Conservation (phyloP, 2,888 invertebrate genomes). For the Rhagonycha fulva region DNA sequence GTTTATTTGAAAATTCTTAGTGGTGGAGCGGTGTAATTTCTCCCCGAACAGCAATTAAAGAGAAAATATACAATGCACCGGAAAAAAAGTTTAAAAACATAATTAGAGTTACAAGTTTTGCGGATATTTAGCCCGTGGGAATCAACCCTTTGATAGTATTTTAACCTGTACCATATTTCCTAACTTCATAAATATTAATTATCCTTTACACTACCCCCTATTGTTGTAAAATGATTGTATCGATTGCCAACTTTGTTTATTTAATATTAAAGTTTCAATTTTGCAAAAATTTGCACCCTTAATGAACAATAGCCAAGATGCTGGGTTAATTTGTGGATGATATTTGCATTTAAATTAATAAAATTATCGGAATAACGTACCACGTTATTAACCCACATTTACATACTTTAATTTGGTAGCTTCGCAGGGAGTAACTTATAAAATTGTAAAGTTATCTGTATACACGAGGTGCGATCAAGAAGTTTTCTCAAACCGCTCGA, state of each 20-base stretch:
- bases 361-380: conserved; percentile 9
- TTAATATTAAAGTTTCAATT: background rate
- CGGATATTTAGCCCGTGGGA: conserved; percentile 32
- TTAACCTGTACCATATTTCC: conserved; percentile 32
- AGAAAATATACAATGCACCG: conserved; percentile 31
- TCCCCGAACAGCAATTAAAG: conserved; percentile 34
- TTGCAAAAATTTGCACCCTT: background rate
- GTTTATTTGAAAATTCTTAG: conserved; percentile 32
- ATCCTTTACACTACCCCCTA: conserved; percentile 9
- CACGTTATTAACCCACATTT: conserved; percentile 8
- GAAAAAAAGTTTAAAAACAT: conserved; percentile 31
- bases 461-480: background rate
- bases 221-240: conserved; percentile 16
- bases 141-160: conserved; percentile 32
- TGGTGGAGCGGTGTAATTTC: conserved; percentile 32
- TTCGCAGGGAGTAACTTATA: background rate
- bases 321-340: background rate
- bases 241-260: background rate
- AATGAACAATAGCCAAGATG: conserved; percentile 4
- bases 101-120: conserved; percentile 35
- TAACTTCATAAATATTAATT: conserved; percentile 33
- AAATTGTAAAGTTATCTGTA: background rate
- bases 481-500: background rate
- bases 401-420: conserved; percentile 8
- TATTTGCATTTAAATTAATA: conserved; percentile 19